Evolutionary conservation across 2,797 vertebrate species (phyloP).

Genomic region (Ctenopoma kingsleyae): DNA sequence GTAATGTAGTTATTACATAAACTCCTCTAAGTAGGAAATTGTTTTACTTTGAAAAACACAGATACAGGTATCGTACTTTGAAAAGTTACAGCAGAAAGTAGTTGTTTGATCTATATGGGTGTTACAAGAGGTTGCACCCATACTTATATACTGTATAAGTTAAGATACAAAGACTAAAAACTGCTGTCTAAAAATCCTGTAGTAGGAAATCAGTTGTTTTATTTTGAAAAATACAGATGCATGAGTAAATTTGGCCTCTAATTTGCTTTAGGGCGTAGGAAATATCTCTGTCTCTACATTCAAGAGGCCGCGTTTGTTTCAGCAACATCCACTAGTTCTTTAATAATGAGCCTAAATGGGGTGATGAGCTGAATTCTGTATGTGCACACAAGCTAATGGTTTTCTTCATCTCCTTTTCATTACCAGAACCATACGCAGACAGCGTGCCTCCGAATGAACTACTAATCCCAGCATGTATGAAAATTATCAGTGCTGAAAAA

Average conservation of each 20-base stretch:
- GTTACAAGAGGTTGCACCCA: no score
- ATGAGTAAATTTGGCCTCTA: not conserved
- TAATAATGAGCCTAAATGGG: not conserved
- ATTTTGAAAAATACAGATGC: not conserved
- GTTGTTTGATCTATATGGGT: no score
- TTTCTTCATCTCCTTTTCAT: slow-evolving; percentile 41
- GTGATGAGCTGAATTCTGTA: slow-evolving; percentile 21
- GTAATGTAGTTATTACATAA: no score
- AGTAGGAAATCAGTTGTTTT: no score
- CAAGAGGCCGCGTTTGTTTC: slow-evolving; percentile 2
- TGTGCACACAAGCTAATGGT: slow-evolving; percentile 23
- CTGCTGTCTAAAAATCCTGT: no score
- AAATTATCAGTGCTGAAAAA: slow-evolving; percentile 60
- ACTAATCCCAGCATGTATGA: slow-evolving; percentile 72
- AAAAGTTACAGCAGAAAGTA: no score
- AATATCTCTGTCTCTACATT: not conserved
- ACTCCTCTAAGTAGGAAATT: no score
- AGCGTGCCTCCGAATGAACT: slow-evolving; percentile 28
- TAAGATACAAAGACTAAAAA: no score
- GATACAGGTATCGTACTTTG: no score
- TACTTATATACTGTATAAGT: no score
- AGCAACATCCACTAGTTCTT: not conserved
- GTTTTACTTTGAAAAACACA: no score
- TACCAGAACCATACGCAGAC: slow-evolving; percentile 18
- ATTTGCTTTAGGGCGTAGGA: no score